phyloP scores from a whole-genome alignment of 2,797 vertebrate genomes.

The Liasis olivaceus region DNA sequence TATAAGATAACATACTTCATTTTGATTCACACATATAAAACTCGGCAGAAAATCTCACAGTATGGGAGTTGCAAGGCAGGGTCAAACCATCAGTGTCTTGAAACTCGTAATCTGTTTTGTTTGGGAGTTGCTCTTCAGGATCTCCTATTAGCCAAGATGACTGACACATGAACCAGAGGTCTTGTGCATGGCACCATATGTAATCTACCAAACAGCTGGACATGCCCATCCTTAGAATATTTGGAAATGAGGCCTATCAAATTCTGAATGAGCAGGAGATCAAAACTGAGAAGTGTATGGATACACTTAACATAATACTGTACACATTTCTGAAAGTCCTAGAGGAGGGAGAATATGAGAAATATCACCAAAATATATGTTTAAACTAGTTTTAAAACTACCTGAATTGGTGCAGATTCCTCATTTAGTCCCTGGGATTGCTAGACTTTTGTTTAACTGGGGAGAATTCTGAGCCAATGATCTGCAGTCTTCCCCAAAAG shows the following conservation, averaged over 20 bases:
- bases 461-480: background rate
- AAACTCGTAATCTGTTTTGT: no score
- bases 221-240: background rate
- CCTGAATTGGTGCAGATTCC: background rate
- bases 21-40: no score
- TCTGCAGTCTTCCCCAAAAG: background rate
- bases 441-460: background rate
- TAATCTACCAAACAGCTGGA: no score
- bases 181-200: no score
- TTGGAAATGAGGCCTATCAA: background rate
- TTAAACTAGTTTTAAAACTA: background rate
- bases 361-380: background rate
- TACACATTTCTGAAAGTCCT: background rate
- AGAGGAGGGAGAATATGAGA: background rate
- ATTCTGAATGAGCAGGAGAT: no score
- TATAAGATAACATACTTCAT: no score
- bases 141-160: no score
- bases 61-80: no score
- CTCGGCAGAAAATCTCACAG: no score
- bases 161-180: no score
- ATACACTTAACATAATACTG: background rate
- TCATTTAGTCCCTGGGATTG: background rate
- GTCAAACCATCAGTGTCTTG: no score
- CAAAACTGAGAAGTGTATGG: background rate
- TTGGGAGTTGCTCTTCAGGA: no score